Base-by-base conservation (phyloP, 2,888 invertebrate species). In the Melinaea marsaeus region DNA sequence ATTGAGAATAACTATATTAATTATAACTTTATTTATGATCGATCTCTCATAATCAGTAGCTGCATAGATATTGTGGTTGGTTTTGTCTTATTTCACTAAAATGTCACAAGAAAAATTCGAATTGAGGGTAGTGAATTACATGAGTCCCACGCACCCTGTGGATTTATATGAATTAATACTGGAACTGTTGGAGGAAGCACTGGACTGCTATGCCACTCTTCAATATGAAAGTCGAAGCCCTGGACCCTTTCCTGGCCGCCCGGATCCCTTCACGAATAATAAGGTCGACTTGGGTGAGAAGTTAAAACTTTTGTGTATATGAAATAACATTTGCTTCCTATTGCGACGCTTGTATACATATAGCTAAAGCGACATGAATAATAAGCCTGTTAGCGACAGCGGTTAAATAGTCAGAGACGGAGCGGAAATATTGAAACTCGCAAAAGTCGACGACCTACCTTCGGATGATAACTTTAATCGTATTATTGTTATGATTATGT, bases 101-200 rank as follows among this genome's bases (percentile, higher is more conserved):
- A 90, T 89, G 90, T 78, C 86, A 47, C 71, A 73, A 69, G 74
- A 72, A 61, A 85, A 83, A 70, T 71, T 74, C 63, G 86, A 89
- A 69, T 77, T 94, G 62, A 89, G 93, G 11, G 75, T 93, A 56
- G 86, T 92, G 67, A 93, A 93, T 0, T 93, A 93, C 75, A 90
- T 94, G 90, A 92, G 92, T 69, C 93, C 93, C 13, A 91, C 92
- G 57, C 90, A 93, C 68, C 93, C 93, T 4, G 90, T 93, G 54
- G 92, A 92, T 73, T 76, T 93, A 55, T 94, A 92, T 78, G 92
- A 93, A 76, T 79, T 90, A 65, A 83, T 93, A 51, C 72, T 92
- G 75, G 87, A 92, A 61, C 85, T 92, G 64, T 75, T 94, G 66
- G 93, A 93, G 74, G 83, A 89, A 42, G 79, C 86, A 5, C 72